These are phyloP conservation scores for Boleophthalmus pectinirostris DNA, from an alignment of 2,113 vertebrate genomes.

Conservation along the genomic window DNA sequence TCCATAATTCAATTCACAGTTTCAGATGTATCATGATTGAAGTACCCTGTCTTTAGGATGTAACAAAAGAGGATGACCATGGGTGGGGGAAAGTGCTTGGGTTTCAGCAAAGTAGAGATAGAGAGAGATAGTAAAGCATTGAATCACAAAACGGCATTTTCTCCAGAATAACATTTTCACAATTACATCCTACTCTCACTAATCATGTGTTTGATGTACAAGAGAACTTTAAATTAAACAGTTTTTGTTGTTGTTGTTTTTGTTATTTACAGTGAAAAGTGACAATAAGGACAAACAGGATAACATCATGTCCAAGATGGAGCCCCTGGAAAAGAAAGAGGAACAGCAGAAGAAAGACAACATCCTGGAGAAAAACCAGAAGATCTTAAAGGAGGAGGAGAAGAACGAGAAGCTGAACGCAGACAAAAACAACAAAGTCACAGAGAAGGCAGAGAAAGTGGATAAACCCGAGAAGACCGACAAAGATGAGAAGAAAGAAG, in stretches of 20 bases:
- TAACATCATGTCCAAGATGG: conserved; percentile 48
- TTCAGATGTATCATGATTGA: too few relatives aligned
- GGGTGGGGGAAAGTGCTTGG: too few relatives aligned
- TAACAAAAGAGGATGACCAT: too few relatives aligned
- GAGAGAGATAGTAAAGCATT: too few relatives aligned
- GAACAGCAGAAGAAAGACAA: conserved; percentile 67
- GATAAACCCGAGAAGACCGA: conserved; percentile 74
- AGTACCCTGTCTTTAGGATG: too few relatives aligned
- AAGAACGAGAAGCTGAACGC: conserved; percentile 60
- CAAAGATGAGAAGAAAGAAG: conserved; percentile 71
- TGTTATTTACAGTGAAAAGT: conserved; percentile 66
- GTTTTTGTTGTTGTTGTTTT: conserved; percentile 4
- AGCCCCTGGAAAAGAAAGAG: conserved; percentile 56
- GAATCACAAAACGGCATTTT: too few relatives aligned
- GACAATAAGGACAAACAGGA: conserved; percentile 73
- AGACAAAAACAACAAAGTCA: conserved; percentile 62
- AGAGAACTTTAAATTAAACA: not conserved
- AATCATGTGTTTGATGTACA: too few relatives aligned
- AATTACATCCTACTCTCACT: too few relatives aligned
- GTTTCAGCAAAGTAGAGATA: too few relatives aligned
- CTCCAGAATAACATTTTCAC: too few relatives aligned
- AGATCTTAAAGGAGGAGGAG: conserved; percentile 68
- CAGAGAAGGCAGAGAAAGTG: conserved; percentile 66
- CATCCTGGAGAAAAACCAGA: conserved; percentile 59
- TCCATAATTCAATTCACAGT: too few relatives aligned